Percentiles rank a stretch among this genome's conserved stretches.
Conservation (phyloP, 1,140 invertebrate genomes). For the Lordiphosa collinella region DNA sequence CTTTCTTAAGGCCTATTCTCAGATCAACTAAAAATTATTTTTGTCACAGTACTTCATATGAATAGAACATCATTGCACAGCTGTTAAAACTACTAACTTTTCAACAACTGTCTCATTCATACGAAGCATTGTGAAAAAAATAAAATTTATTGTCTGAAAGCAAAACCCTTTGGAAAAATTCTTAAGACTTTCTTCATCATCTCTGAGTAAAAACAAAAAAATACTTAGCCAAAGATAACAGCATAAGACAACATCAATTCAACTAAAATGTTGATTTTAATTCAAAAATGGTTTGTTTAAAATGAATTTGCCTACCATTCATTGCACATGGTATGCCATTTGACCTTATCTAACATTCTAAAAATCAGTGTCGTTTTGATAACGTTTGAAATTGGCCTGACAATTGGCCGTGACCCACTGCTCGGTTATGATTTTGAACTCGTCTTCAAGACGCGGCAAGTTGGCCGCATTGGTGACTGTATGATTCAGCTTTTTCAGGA, state of each 20-base stretch:
- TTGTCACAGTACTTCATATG: too few species aligned
- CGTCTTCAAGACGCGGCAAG: slow-evolving; percentile 82
- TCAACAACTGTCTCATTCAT: too few species aligned
- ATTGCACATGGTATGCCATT: slow-evolving; percentile 59
- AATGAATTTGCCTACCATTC: slow-evolving; percentile 23
- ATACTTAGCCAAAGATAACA: neutral
- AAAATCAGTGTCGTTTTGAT: slow-evolving; percentile 32
- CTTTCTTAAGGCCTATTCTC: too few species aligned
- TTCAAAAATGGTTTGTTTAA: neutral
- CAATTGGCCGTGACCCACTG: slow-evolving; percentile 83
- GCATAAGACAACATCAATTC: neutral
- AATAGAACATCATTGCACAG: too few species aligned
- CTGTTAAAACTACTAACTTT: too few species aligned
- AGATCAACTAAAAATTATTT: too few species aligned
- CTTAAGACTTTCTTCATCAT: too few species aligned
- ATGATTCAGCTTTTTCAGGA: slow-evolving; percentile 81
- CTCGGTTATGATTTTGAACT: slow-evolving; percentile 82
- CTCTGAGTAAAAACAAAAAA: too few species aligned
- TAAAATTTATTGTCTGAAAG: too few species aligned
- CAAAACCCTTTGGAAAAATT: too few species aligned
- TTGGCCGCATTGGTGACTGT: slow-evolving; percentile 81
- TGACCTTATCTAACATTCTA: slow-evolving; percentile 18
- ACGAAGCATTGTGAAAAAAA: too few species aligned
- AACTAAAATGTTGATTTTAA: slow-evolving; percentile 5
- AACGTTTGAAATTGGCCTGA: slow-evolving; percentile 46